Evolutionary conservation across 2,888 invertebrate genomes (phyloP).

Genomic region (Melanostoma scalare): DNA sequence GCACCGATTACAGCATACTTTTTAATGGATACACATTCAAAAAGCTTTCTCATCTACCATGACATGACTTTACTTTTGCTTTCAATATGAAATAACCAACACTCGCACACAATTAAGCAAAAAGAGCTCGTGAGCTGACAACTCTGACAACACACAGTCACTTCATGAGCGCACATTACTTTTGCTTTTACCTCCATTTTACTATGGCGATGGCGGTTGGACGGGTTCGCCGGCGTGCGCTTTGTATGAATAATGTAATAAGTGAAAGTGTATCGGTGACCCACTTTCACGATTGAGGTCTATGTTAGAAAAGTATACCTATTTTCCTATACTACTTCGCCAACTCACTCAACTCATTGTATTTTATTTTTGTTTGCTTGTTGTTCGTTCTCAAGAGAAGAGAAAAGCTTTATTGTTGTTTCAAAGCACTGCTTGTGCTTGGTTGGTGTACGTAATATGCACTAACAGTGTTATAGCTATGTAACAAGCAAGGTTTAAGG

Average conservation of each 20-base stretch:
- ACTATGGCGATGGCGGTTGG: conserved; percentile 67
- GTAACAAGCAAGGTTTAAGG: conserved; percentile 63
- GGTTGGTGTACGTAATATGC: conserved; percentile 33
- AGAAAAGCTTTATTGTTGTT: conserved; percentile 44
- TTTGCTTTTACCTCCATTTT: conserved; percentile 67
- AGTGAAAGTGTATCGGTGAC: conserved; percentile 95
- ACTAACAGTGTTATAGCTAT: conserved; percentile 45
- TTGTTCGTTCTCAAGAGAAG: conserved; percentile 56
- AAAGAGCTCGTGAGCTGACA: conserved; percentile 33
- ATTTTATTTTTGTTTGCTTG: conserved; percentile 29
- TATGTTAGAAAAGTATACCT: conserved; percentile 86
- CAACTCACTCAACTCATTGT: conserved; percentile 59
- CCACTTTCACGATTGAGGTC: conserved; percentile 97
- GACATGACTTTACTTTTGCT: conserved; percentile 79
- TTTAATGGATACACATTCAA: conserved; percentile 29
- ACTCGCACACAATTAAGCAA: conserved; percentile 38
- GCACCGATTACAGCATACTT: conserved; percentile 56
- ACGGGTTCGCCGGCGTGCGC: conserved; percentile 74
- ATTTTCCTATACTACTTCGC: conserved; percentile 24
- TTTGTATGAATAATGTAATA: conserved; percentile 87
- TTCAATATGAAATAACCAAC: conserved; percentile 80
- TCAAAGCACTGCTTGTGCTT: conserved; percentile 29
- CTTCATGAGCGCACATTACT: conserved; percentile 55
- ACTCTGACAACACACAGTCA: conserved; percentile 37
- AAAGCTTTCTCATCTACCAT: conserved; percentile 42